phyloP scores from a whole-genome alignment of 2,888 invertebrate species.

The Drosophila helvetica region DNA sequence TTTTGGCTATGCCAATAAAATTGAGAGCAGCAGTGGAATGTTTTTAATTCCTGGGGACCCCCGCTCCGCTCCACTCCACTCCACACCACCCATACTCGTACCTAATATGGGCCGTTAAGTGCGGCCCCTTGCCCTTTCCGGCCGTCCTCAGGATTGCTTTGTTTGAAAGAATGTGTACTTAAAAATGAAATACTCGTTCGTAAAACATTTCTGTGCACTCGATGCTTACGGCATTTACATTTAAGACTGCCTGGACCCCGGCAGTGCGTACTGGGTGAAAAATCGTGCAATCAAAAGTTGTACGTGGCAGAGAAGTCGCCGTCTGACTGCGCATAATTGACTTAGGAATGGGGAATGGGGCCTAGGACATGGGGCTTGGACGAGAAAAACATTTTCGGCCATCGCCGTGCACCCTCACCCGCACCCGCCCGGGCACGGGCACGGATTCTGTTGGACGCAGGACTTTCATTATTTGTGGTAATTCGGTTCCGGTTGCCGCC shows the following conservation, averaged over 20 bases:
- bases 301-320: constrained; percentile 24
- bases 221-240: constrained; percentile 57
- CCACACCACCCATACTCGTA: constrained; percentile 2
- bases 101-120: constrained; percentile 48
- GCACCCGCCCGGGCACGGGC: too few relatives aligned
- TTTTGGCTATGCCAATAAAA: constrained; percentile 51
- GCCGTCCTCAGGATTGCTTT: constrained; percentile 31
- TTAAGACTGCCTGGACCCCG: constrained; percentile 44
- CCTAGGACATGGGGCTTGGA: too few relatives aligned
- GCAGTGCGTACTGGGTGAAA: constrained; percentile 24
- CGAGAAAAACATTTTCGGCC: neutral
- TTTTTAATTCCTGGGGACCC: constrained; percentile 50
- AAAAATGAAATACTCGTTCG: constrained; percentile 49
- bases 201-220: constrained; percentile 27
- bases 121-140: constrained; percentile 10
- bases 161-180: constrained; percentile 43
- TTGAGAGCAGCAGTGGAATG: constrained; percentile 51
- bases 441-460: constrained; percentile 12
- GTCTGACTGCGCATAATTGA: constrained; percentile 62
- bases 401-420: constrained; percentile 1
- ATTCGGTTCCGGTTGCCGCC: constrained; percentile 58
- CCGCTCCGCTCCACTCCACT: neutral
- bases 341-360: neutral
- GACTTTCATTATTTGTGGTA: constrained; percentile 68
- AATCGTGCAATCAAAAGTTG: constrained; percentile 55